These are phyloP conservation scores for Hirtodrosophila alboralis DNA, from an alignment of 2,888 invertebrate species.

Conservation along the genomic window DNA sequence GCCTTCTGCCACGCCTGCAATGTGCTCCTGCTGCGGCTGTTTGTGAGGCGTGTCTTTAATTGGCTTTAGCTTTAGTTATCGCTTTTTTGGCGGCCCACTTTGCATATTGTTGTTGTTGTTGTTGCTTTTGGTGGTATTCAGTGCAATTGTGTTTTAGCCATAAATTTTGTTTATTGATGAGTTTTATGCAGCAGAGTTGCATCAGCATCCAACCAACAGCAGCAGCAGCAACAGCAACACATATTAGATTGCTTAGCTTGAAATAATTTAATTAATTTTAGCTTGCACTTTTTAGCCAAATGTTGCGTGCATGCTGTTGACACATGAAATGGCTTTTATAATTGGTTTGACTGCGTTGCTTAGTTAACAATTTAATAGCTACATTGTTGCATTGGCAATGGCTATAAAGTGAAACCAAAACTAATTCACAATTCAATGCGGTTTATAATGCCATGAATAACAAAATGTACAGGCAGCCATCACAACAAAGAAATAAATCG, in stretches of 20 bases:
- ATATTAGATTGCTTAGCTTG: slow-evolving; percentile 52
- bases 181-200: slow-evolving; percentile 37
- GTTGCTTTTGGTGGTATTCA: slow-evolving; percentile 21
- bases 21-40: slow-evolving; percentile 16
- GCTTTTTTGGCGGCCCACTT: slow-evolving; percentile 24
- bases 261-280: slow-evolving; percentile 70
- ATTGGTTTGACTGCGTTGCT: slow-evolving; percentile 40
- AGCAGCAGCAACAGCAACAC: slow-evolving; percentile 15
- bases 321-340: slow-evolving; percentile 55
- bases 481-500: too few relatives aligned
- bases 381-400: too few relatives aligned
- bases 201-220: background rate
- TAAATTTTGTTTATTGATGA: slow-evolving; percentile 72
- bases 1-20: slow-evolving; percentile 30
- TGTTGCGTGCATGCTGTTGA: slow-evolving; percentile 43
- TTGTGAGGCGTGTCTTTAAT: slow-evolving; percentile 60
- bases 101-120: slow-evolving; percentile 17
- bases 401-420: too few relatives aligned
- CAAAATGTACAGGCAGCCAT: too few relatives aligned
- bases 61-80: slow-evolving; percentile 52
- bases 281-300: slow-evolving; percentile 43
- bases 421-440: too few relatives aligned
- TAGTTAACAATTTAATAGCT: slow-evolving; percentile 7
- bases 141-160: slow-evolving; percentile 55
- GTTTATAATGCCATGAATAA: too few relatives aligned